A percentile compares a stretch with the other conserved stretches of the same genome.
Conservation (phyloP, 2,888 invertebrate genomes). For the Melangyna quadrimaculata region DNA sequence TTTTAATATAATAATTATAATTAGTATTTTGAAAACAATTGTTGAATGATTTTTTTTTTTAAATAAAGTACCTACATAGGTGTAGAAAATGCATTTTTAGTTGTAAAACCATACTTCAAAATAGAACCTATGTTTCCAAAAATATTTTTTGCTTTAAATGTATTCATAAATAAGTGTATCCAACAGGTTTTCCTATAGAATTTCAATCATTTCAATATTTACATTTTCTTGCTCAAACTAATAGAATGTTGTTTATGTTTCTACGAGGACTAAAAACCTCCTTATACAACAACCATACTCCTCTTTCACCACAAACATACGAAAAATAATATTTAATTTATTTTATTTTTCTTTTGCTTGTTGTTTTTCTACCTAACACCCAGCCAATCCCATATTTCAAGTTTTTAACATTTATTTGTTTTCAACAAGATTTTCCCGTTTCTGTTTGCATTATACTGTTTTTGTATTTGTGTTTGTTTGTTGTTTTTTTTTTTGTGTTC, state of each 20-base stretch:
- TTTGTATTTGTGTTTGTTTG: neutral
- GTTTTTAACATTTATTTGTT: neutral
- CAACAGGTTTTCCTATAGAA: too few species aligned
- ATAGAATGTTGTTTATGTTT: neutral
- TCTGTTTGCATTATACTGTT: slow-evolving; percentile 13
- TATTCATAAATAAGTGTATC: too few species aligned
- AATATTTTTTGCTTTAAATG: too few species aligned
- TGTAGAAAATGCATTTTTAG: too few species aligned
- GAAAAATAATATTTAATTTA: slow-evolving; percentile 17
- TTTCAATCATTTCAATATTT: neutral
- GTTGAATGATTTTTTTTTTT: too few species aligned
- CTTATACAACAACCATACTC: neutral
- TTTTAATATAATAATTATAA: too few species aligned
- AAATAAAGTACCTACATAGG: too few species aligned
- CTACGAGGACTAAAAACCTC: neutral
- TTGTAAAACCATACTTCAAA: too few species aligned
- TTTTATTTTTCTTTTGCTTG: slow-evolving; percentile 4
- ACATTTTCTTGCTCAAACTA: neutral
- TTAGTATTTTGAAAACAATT: too few species aligned
- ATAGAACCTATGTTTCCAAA: too few species aligned
- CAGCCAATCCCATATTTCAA: too few species aligned
- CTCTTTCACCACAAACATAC: neutral
- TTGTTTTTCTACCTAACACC: slow-evolving; percentile 48
- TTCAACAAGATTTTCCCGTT: neutral
- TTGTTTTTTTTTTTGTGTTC: slow-evolving; percentile 6